Percentiles rank a stretch among this genome's conserved stretches.
Evolutionary conservation across 1,140 invertebrate genomes (phyloP).

Genomic region (Philaenus spumarius): DNA sequence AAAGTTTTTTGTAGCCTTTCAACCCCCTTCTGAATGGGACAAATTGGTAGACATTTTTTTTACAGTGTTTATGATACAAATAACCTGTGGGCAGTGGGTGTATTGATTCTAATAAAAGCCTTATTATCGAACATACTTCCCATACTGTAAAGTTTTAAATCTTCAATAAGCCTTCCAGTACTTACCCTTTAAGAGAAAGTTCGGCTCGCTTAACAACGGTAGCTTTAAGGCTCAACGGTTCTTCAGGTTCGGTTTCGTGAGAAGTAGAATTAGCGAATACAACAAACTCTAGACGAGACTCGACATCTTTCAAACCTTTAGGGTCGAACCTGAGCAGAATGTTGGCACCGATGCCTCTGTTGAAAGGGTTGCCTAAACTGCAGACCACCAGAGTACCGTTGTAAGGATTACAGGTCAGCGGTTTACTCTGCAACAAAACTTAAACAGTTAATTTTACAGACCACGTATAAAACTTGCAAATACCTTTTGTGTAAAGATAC

Average conservation of each 20-base stretch:
- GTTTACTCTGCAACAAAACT: constrained; percentile 43
- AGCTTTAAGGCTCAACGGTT: constrained; percentile 49
- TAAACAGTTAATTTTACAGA: too few relatives aligned
- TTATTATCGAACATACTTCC: too few relatives aligned
- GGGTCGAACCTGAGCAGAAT: constrained; percentile 75
- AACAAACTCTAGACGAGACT: constrained; percentile 59
- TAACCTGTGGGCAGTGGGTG: too few relatives aligned
- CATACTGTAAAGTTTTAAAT: too few relatives aligned
- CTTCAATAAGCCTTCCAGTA: too few relatives aligned
- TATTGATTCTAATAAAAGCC: too few relatives aligned
- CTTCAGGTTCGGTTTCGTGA: constrained; percentile 52
- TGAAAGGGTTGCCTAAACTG: constrained; percentile 84
- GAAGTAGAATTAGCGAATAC: constrained; percentile 86
- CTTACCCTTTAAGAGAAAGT: constrained; percentile 70
- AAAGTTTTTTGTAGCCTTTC: too few relatives aligned
- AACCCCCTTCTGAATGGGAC: too few relatives aligned
- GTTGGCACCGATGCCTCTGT: constrained; percentile 48
- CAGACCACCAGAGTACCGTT: constrained; percentile 72
- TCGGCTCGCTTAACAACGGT: constrained; percentile 75
- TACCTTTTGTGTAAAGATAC: too few relatives aligned
- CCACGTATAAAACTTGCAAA: too few relatives aligned
- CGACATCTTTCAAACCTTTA: constrained; percentile 59
- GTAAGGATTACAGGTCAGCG: constrained; percentile 59
- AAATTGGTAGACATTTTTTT: too few relatives aligned
- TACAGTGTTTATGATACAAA: too few relatives aligned